Evolutionary conservation across 23 tunicate species (phyloP).

Genomic region (Halocynthia aurantium): DNA sequence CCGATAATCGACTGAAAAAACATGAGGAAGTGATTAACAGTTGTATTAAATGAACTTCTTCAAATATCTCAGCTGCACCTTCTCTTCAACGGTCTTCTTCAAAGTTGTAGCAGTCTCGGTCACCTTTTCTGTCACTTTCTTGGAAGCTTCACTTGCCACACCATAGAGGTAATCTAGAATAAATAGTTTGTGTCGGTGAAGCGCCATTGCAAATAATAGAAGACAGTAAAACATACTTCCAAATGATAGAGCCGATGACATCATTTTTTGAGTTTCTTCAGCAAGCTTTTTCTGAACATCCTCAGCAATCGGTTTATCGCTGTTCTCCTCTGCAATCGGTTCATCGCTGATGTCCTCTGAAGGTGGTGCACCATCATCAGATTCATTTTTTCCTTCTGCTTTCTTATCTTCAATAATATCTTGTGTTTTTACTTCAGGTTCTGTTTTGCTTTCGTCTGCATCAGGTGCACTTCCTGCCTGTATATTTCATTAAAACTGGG

Average conservation of each 20-base stretch:
- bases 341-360: background rate
- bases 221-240: slow-evolving; percentile 59
- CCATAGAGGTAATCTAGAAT: slow-evolving; percentile 70
- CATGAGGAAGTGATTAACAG: background rate
- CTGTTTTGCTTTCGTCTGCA: background rate
- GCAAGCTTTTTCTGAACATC: slow-evolving; percentile 71
- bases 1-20: slow-evolving; percentile 68
- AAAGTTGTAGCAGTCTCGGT: slow-evolving; percentile 82
- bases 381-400: slow-evolving; percentile 1
- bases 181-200: background rate
- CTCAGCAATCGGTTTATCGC: slow-evolving; percentile 43
- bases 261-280: slow-evolving; percentile 90
- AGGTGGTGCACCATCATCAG: background rate
- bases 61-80: slow-evolving; percentile 18
- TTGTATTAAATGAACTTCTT: background rate
- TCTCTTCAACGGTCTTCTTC: slow-evolving; percentile 87
- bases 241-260: slow-evolving; percentile 76
- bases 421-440: background rate
- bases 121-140: slow-evolving; percentile 80
- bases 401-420: background rate
- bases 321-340: background rate
- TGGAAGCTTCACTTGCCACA: slow-evolving; percentile 76
- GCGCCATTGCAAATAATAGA: background rate
- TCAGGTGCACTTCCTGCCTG: background rate
- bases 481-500: background rate